Base-by-base conservation (phyloP, 2,113 vertebrate genomes). In the Pica pica region DNA sequence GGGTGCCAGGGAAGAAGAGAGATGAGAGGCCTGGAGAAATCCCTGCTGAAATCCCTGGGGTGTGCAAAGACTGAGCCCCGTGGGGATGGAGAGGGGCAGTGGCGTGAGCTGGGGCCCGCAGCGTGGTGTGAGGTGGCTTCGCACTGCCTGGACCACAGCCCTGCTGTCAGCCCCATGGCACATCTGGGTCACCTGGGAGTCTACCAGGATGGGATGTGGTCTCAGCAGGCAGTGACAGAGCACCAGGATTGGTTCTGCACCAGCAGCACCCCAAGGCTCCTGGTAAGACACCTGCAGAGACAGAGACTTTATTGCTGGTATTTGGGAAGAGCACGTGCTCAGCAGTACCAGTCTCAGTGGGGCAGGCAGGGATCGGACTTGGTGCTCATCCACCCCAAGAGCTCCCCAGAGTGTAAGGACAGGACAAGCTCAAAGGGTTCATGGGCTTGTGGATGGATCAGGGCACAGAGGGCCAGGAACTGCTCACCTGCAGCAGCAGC, bases 71-170 rank as follows among this genome's bases (percentile, higher is more conserved):
- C 17, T 26, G 44, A 60, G 21, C 10, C 33, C 46, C 1, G 1
- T 0, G 1, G 47, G 41, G 30, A 22, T 50, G 59, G 53, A 76
- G 39, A 35, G 0, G 5, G 18, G 65, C 5, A 3, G 31, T 3
- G 4, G 28, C 0, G 0, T 0, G 2, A 70, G 64, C 14, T 3
- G 3, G 18, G 23, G 46, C 30, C 28, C 16, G 7, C 0, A 0
- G 22, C 24, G 17, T 2, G 2, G 12, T 21, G 53, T 0, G 10
- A 64, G 44, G 39, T 35, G 61, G 16, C 30, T 80, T n/a, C 26
- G 35, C 8, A 1, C 15, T 52, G 44, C 68, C 0, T 0, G n/a
- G 49, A 37, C 11, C 3, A 1, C 33, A 70, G 26, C 24, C 35
- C 52, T 4, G 1, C 63, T 12, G 0, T 20, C 22, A 42, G 44